Conservation (phyloP, 2,113 vertebrate genomes). For the Psilopsiagon aymara region DNA sequence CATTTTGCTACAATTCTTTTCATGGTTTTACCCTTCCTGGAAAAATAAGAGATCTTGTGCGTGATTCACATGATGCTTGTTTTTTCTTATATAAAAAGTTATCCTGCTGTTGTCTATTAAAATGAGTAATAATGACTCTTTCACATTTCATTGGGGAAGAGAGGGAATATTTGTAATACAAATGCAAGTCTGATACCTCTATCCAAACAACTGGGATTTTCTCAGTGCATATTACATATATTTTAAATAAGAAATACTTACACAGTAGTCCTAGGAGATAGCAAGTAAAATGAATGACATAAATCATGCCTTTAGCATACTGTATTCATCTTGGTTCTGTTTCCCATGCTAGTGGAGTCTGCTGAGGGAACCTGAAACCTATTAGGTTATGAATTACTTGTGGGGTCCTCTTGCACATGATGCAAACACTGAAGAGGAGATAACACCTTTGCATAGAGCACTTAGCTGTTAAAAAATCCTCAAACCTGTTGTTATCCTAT, state of each 20-base stretch:
- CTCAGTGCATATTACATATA: background rate
- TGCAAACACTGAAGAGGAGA: background rate
- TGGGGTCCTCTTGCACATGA: background rate
- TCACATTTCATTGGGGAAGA: background rate
- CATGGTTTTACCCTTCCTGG: background rate
- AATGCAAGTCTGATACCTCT: background rate
- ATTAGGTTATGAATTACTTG: background rate
- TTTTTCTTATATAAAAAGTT: background rate
- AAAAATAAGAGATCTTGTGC: background rate
- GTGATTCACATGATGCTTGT: background rate
- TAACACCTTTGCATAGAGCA: background rate
- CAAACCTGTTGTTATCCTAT: background rate
- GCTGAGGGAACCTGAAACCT: background rate
- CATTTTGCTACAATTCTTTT: background rate
- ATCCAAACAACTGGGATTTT: background rate
- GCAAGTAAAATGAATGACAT: background rate
- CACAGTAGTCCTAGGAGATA: background rate
- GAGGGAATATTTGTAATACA: background rate
- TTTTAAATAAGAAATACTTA: background rate
- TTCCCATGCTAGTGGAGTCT: background rate
- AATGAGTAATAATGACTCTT: background rate
- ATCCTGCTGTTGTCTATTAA: background rate
- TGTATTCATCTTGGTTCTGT: background rate
- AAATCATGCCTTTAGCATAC: background rate
- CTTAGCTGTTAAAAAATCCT: background rate